A percentile compares a stretch with the other conserved stretches of the same genome.
Evolutionary conservation across 1,140 invertebrate genomes (phyloP).

Genomic region (Pseudachorutes palmiensis): DNA sequence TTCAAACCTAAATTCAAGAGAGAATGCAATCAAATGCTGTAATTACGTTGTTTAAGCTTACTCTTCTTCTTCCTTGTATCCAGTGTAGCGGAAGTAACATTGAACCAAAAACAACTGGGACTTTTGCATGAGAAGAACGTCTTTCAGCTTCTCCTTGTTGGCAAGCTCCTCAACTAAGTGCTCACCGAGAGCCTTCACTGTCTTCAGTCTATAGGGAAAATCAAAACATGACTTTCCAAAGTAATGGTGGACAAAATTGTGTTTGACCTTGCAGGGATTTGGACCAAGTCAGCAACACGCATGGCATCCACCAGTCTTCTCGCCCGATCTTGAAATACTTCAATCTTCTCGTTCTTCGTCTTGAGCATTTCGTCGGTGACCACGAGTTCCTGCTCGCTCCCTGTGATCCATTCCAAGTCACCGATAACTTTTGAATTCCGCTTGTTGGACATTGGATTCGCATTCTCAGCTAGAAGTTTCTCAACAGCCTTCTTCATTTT

Average conservation of each 20-base stretch:
- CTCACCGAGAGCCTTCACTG: slow-evolving; percentile 7
- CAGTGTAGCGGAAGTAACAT: slow-evolving; percentile 23
- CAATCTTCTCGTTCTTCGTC: slow-evolving; percentile 16
- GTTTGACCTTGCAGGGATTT: slow-evolving; percentile 18
- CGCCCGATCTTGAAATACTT: slow-evolving; percentile 21
- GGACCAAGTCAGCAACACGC: slow-evolving; percentile 21
- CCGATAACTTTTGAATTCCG: not conserved
- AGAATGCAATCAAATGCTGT: not conserved
- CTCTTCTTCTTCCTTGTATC: slow-evolving; percentile 10
- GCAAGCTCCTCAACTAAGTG: slow-evolving; percentile 14
- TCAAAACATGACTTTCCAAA: not conserved
- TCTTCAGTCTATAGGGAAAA: slow-evolving; percentile 13
- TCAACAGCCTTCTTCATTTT: slow-evolving; percentile 29
- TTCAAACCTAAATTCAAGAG: not conserved
- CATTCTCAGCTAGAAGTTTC: slow-evolving; percentile 20
- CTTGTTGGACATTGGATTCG: not conserved
- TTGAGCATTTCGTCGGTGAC: slow-evolving; percentile 6
- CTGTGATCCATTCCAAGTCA: not conserved
- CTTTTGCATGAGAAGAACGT: slow-evolving; percentile 22
- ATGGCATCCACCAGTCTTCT: slow-evolving; percentile 26
- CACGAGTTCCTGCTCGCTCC: not conserved
- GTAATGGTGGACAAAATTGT: not conserved
- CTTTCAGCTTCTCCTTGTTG: slow-evolving; percentile 15
- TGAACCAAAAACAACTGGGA: slow-evolving; percentile 19
- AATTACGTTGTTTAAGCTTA: not conserved